Evolutionary conservation across 2,113 vertebrate genomes (phyloP).

Genomic region (Muscicapa adusta): DNA sequence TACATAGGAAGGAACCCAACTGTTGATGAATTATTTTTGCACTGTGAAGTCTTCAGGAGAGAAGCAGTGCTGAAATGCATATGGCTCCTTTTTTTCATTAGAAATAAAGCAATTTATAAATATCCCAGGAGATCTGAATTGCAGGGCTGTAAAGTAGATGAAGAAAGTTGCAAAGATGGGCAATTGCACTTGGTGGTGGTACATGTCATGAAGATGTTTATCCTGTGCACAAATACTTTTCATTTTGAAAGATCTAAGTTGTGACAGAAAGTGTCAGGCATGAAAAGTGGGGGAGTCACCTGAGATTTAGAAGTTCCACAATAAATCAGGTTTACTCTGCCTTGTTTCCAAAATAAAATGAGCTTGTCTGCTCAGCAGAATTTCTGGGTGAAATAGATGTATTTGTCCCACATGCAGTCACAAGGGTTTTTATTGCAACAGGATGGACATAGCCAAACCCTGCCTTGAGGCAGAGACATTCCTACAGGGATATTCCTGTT

Average conservation of each 20-base stretch:
- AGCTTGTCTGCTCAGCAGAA: neutral
- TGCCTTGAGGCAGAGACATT: neutral
- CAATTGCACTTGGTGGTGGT: neutral
- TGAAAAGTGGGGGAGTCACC: neutral
- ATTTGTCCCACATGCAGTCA: neutral
- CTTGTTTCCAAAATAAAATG: neutral
- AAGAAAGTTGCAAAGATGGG: neutral
- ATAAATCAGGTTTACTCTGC: neutral
- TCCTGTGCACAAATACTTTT: neutral
- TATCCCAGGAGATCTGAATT: neutral
- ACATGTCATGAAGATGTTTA: neutral
- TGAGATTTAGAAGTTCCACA: neutral
- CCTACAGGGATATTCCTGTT: neutral
- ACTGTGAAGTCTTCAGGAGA: neutral
- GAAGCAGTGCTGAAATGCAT: neutral
- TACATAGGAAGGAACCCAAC: neutral
- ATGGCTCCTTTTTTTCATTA: neutral
- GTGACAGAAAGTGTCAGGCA: neutral
- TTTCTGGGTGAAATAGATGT: neutral
- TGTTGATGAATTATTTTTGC: neutral
- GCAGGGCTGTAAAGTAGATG: neutral
- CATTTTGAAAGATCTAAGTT: neutral
- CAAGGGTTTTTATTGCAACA: neutral
- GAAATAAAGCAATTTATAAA: neutral
- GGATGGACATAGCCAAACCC: neutral